A percentile compares a stretch with the other conserved stretches of the same genome.
These are phyloP conservation scores for Diloba caeruleocephala DNA, from an alignment of 2,888 invertebrate species.

Conservation along the genomic window DNA sequence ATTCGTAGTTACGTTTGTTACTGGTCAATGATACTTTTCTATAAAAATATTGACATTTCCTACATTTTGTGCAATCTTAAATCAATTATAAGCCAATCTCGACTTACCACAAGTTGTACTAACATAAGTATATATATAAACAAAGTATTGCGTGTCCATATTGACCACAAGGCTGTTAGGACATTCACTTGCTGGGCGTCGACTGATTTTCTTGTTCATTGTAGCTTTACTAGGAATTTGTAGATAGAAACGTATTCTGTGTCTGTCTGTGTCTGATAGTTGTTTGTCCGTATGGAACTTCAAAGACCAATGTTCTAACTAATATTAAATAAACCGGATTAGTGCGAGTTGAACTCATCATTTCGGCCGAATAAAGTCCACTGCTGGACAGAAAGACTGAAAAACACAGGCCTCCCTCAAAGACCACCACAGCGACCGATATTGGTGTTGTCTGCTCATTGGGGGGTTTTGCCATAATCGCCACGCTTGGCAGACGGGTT, in stretches of 20 bases:
- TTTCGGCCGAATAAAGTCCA: no score
- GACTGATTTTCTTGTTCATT: conserved; percentile 40
- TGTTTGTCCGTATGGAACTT: conserved; percentile 11
- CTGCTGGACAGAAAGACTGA: no score
- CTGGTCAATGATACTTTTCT: no score
- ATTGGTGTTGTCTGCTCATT: no score
- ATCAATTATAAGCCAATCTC: conserved; percentile 11
- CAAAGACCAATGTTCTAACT: no score
- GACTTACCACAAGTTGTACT: conserved; percentile 18
- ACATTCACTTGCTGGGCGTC: conserved; percentile 53
- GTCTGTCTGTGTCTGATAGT: conserved; percentile 7
- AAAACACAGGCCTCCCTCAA: no score
- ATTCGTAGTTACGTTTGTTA: no score
- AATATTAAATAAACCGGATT: no score
- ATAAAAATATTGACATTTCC: background rate
- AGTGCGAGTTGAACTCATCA: no score
- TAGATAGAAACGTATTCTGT: conserved; percentile 24
- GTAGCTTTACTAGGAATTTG: conserved; percentile 41
- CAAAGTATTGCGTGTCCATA: conserved; percentile 48
- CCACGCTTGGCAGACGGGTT: no score
- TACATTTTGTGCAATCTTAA: background rate
- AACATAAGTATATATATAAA: conserved; percentile 18
- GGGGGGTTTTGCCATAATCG: no score
- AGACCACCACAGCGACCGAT: no score
- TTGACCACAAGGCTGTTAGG: conserved; percentile 53